A percentile compares a stretch with the other conserved stretches of the same genome.
Conservation (phyloP, 2,797 vertebrate species). For the Anolis apletophallus region DNA sequence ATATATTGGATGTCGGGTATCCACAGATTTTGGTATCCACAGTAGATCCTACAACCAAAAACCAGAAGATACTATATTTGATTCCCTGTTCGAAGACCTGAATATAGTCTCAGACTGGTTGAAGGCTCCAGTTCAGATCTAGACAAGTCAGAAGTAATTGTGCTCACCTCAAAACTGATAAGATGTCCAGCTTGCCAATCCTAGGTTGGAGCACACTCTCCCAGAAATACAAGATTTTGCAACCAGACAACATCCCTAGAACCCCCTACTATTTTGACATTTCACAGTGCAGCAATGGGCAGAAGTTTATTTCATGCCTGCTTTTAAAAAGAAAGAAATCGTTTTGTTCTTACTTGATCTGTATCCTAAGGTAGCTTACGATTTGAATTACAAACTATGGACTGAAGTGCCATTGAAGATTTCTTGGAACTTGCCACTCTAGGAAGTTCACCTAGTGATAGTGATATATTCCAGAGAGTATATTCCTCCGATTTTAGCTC, state of each 20-base stretch:
- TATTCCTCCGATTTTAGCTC: not conserved
- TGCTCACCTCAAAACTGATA: not conserved
- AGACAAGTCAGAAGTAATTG: not conserved
- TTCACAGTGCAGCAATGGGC: not conserved
- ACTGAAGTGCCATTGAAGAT: not conserved
- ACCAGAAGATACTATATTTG: not conserved
- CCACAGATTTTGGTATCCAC: too few relatives aligned
- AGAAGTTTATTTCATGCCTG: not conserved
- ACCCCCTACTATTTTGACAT: not conserved
- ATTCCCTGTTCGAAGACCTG: not conserved
- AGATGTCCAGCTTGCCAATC: not conserved
- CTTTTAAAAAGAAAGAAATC: not conserved
- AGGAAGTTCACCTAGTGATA: not conserved
- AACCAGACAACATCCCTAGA: not conserved
- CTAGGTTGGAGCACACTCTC: not conserved
- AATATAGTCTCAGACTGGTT: not conserved
- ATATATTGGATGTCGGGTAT: too few relatives aligned
- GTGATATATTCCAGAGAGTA: not conserved
- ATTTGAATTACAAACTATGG: not conserved
- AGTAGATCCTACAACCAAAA: too few relatives aligned
- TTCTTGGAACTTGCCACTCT: not conserved
- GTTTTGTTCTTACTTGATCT: not conserved
- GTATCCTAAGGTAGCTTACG: not conserved
- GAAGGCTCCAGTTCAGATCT: not conserved
- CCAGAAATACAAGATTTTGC: not conserved